These are phyloP conservation scores for Melanophora roralis DNA, from an alignment of 2,888 invertebrate species.

Conservation along the genomic window DNA sequence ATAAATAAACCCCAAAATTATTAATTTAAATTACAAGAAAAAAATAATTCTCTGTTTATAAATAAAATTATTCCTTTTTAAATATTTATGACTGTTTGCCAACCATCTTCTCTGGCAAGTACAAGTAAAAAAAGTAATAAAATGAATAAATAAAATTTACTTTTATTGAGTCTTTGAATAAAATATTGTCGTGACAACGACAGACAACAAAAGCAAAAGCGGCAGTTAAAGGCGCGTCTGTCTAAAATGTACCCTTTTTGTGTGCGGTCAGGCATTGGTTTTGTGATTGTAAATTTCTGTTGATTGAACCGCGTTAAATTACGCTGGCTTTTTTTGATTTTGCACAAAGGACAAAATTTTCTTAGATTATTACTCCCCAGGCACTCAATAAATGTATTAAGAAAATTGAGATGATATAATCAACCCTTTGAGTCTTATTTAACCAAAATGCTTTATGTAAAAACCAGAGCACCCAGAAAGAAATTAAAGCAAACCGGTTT, in stretches of 20 bases:
- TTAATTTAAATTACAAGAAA: neutral
- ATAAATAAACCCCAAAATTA: neutral
- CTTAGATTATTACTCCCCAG: constrained; percentile 49
- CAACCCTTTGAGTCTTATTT: constrained; percentile 56
- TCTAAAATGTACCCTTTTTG: constrained; percentile 30
- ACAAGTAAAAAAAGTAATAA: constrained; percentile 43
- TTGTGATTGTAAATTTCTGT: constrained; percentile 66
- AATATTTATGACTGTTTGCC: constrained; percentile 10
- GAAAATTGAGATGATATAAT: constrained; percentile 56
- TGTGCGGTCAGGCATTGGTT: constrained; percentile 63
- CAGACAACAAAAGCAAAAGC: neutral
- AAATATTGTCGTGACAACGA: constrained; percentile 36
- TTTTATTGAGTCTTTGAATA: constrained; percentile 24
- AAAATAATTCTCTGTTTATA: neutral
- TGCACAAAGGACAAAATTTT: constrained; percentile 48
- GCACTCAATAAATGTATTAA: constrained; percentile 54
- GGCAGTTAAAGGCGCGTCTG: constrained; percentile 25
- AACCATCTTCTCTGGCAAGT: constrained; percentile 9
- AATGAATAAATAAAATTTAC: neutral
- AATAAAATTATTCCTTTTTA: constrained; percentile 18
- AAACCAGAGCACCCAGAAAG: too few relatives aligned
- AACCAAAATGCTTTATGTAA: constrained; percentile 39
- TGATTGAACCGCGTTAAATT: constrained; percentile 66
- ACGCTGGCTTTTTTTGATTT: constrained; percentile 36
- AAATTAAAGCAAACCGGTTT: too few relatives aligned